These are phyloP conservation scores for Ennomos erosarius DNA, from an alignment of 2,888 invertebrate genomes.

Conservation along the genomic window DNA sequence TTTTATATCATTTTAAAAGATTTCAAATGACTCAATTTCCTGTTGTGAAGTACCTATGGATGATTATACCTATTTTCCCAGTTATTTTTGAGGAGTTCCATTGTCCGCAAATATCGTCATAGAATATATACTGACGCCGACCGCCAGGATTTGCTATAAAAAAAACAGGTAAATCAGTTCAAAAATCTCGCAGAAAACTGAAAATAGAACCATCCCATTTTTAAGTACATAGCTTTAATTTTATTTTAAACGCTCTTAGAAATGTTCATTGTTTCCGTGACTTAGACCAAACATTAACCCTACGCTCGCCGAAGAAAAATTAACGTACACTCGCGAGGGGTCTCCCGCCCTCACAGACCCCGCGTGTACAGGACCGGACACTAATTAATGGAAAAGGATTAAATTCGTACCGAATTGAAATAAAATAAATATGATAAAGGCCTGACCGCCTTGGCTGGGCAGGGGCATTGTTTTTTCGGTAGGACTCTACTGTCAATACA, in stretches of 20 bases:
- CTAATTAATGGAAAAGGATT: slow-evolving; percentile 86
- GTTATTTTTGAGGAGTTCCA: too few relatives aligned
- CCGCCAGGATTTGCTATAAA: too few relatives aligned
- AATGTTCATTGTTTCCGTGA: slow-evolving; percentile 20
- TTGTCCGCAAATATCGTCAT: too few relatives aligned
- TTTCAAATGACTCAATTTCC: too few relatives aligned
- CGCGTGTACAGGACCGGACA: slow-evolving; percentile 75
- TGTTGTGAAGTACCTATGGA: too few relatives aligned
- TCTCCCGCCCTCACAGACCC: slow-evolving; percentile 49
- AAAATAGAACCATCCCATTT: too few relatives aligned
- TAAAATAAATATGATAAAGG: slow-evolving; percentile 85
- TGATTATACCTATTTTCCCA: too few relatives aligned
- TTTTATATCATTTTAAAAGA: too few relatives aligned
- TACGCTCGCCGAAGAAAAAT: slow-evolving; percentile 76
- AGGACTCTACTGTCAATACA: slow-evolving; percentile 66
- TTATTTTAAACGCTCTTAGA: neutral
- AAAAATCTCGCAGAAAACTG: too few relatives aligned
- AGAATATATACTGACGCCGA: too few relatives aligned
- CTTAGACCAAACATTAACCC: slow-evolving; percentile 55
- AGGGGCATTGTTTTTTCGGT: slow-evolving; percentile 42
- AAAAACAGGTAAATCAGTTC: too few relatives aligned
- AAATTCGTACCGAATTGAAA: slow-evolving; percentile 84
- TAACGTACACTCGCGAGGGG: slow-evolving; percentile 68
- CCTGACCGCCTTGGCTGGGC: slow-evolving; percentile 56
- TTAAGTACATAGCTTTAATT: too few relatives aligned